Evolutionary conservation across 2,797 vertebrate genomes (phyloP), one percentile per base, ranked within the genome.

Genomic region (Rhinogobio ventralis): DNA sequence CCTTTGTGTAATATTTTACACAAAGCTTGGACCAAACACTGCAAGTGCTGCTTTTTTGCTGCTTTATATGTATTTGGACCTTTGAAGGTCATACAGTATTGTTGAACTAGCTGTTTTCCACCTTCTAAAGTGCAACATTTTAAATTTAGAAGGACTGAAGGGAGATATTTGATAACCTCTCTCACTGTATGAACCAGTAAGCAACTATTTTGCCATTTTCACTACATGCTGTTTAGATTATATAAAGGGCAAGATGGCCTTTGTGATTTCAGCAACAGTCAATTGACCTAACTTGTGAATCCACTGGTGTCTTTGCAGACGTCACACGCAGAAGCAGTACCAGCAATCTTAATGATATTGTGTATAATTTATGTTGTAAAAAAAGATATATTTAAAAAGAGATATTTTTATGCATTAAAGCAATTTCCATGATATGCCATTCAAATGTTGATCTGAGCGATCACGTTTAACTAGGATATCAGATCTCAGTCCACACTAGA

Each of bases 211-310:
- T 72, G 55, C 69, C 69, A 83, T 80, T 86, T 81, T 74, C 71
- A 33, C 72, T 76, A 30, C 49, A 76, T 67, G 84, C 79, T 39
- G 64, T 75, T 81, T 49, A 25, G 79, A 82, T 78, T 74, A 76
- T 60, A 78, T 69, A 85, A 88, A 85, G 76, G 76, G 76, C 76
- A 85, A 86, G 83, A 81, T 88, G 82, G 80, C 51, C 57, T 79
- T 51, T 64, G 51, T 46, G 51, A 83, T 82, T 79, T 68, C 51
- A 39, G 75, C 82, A 79, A 83, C 57, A 81, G 33, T 57, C 45
- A 75, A 28, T 17, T 23, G 72, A 82, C 69, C 36, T 45, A 55
- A 30, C 67, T 73, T 25, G 17, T 0, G 8, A 82, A 81, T 81
- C 15, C 33, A 69, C 17, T 2, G 10, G 11, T 57, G 33, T 45